Base-by-base conservation (phyloP, 2,888 invertebrate species). In the Pseudococcus jackbeardsleyi region DNA sequence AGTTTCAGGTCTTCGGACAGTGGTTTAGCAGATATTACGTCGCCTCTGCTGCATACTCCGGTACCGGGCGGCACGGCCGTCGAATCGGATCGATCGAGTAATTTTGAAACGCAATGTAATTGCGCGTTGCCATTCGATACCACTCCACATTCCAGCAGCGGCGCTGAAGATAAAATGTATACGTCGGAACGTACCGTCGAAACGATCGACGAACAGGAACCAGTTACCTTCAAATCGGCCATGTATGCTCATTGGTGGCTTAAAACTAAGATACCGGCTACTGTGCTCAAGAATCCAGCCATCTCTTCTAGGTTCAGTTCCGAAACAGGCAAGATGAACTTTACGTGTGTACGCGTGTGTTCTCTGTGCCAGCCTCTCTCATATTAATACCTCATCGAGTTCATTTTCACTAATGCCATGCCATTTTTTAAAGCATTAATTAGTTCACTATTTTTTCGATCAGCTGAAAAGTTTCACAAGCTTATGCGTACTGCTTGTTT, bases 171-270 rank as follows among this genome's bases (percentile, higher is more conserved):
- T 89, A 93, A 93, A 6, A 93, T 84, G 54, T 87, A 79, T 22
- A 48, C 33, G 5, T 19, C 50, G 12, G 50, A 87, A 42, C 79
- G 77, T 26, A 86, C 64, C 0, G 19, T 82, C 39, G 87, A 77
- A 19, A 89, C 86, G 88, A 84, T 68, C 42, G 77, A 39, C 86
- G 89, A 46, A 50, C 79, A 26, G 64, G 84, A 19, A 84, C 82
- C 42, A 33, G 86, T 50, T 22, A 26, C 85, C 22, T 97, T 95
- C 92, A 95, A 95, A 89, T 96, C 96, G 84, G 96, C 96, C 91
- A 93, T 97, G 92, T 97, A 97, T 92, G 96, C 96, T 90, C 97
- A 97, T 93, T 97, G 97, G 97, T 97, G 96, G 96, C 95, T 96
- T 93, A 97, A 97, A 93, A 96, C 96, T 91, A 95, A 95, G 91